A percentile compares a stretch with the other conserved stretches of the same genome.
These are phyloP conservation scores for Dryomyza anilis DNA, from an alignment of 2,888 invertebrate species.

Conservation along the genomic window DNA sequence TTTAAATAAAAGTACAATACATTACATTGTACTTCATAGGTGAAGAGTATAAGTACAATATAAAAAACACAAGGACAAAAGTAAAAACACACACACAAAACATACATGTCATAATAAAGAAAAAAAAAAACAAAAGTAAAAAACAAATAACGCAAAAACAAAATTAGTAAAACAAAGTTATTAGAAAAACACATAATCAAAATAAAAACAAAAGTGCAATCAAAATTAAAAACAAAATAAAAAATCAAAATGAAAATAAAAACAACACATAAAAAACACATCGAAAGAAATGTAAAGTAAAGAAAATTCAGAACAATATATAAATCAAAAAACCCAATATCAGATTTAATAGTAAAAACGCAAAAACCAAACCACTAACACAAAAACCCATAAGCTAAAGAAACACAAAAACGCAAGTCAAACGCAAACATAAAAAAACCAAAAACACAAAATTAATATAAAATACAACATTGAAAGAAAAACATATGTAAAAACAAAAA, in stretches of 20 bases:
- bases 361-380: neutral
- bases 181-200: too few species aligned
- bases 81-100: too few species aligned
- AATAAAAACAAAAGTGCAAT: neutral
- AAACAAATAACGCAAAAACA: too few species aligned
- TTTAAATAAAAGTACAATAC: too few species aligned
- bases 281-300: neutral
- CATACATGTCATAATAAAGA: neutral
- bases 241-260: constrained; percentile 2
- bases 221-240: neutral
- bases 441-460: neutral
- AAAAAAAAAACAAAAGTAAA: constrained; percentile 2
- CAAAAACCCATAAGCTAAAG: neutral
- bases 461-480: neutral
- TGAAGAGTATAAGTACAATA: too few species aligned
- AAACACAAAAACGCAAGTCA: neutral
- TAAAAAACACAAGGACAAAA: too few species aligned
- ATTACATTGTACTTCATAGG: too few species aligned
- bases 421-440: too few species aligned
- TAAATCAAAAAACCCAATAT: neutral
- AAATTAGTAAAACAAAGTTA: too few species aligned
- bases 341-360: neutral
- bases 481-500: neutral
- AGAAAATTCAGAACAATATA: neutral
- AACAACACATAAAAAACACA: neutral